Conservation (phyloP, 2,888 invertebrate genomes). For the Listrodromus nycthemerus region DNA sequence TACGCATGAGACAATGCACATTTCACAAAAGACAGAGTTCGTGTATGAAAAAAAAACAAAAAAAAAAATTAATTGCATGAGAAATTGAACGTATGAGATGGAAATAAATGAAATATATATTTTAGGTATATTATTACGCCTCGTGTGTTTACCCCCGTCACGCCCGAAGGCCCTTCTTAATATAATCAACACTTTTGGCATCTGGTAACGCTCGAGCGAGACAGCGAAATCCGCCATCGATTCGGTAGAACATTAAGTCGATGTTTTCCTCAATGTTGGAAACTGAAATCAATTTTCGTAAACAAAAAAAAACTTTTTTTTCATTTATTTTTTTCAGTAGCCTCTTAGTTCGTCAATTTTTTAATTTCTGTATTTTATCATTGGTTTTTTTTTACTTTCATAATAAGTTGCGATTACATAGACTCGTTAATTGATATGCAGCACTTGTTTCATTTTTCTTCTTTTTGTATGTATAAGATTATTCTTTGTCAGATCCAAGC, state of each 20-base stretch:
- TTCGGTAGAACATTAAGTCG: slow-evolving; percentile 22
- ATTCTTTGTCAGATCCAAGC: slow-evolving; percentile 54
- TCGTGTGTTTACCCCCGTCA: slow-evolving; percentile 8
- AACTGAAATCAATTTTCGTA: not conserved
- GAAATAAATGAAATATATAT: slow-evolving; percentile 64
- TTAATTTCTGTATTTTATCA: slow-evolving; percentile 23
- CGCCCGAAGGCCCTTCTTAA: slow-evolving; percentile 33
- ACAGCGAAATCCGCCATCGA: slow-evolving; percentile 51
- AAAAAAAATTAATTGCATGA: slow-evolving; percentile 34
- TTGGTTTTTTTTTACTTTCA: slow-evolving; percentile 38
- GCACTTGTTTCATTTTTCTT: slow-evolving; percentile 33
- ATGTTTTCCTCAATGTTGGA: not conserved
- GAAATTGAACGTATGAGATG: slow-evolving; percentile 46
- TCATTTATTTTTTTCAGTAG: not conserved
- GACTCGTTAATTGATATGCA: slow-evolving; percentile 61
- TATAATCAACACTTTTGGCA: slow-evolving; percentile 40
- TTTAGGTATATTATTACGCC: slow-evolving; percentile 57
- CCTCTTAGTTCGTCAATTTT: not conserved
- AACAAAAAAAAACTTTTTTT: not conserved
- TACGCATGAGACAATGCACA: slow-evolving; percentile 23
- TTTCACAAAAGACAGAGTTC: slow-evolving; percentile 62
- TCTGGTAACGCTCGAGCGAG: slow-evolving; percentile 52
- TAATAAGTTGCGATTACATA: slow-evolving; percentile 46
- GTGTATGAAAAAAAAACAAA: slow-evolving; percentile 17
- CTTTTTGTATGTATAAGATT: slow-evolving; percentile 40